Evolutionary conservation across 2,888 invertebrate genomes (phyloP), one percentile per base, ranked within the genome.

Genomic region (Steromphala cineraria): DNA sequence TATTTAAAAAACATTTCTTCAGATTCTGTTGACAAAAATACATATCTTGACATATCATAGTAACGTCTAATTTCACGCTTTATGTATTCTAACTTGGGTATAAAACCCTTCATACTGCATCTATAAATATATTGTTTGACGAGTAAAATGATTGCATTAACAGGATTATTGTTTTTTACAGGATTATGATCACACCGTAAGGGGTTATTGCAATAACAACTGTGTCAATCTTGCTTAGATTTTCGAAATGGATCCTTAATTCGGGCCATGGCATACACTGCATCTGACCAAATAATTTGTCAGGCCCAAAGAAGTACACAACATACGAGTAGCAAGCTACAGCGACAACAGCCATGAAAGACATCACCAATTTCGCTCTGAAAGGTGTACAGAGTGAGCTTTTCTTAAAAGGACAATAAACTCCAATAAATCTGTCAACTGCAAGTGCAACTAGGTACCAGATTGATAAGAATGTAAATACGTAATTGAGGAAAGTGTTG

Each of bases 401-500:
- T 77, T 89, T 90, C 67, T 86, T 86, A 1, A 87, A 55, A 0
- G 90, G 90, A 86, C 87, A 89, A 75, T 86, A 87, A 10, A 90
- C 86, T 21, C 89, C 85, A 62, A 90, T 89, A 76, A 88, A 89
- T 80, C 89, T 89, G 75, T 90, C 90, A 56, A 88, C 84, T 21
- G 88, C 87, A 8, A 89, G 81, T 2, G 89, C 86, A 1, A 89
- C 87, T 21, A 89, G 80, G 80, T 89, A 90, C 90, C 90, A 90
- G 62, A 87, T 87, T 7, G 89, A 87, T 28, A 90, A 82, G 81
- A 90, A 90, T 4, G 86, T 86, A 79, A 88, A 89, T 3, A 87
- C 89, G 74, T 84, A 86, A 80, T 96, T 95, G n/a, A 95, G 90
- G 92, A 96, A 97, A 15, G 95, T 95, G 85, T 96, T 95, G 62